Evolutionary conservation across 1,140 invertebrate species (phyloP), one percentile per base, ranked within the genome.

Genomic region (Zaprionus lachaisei): DNA sequence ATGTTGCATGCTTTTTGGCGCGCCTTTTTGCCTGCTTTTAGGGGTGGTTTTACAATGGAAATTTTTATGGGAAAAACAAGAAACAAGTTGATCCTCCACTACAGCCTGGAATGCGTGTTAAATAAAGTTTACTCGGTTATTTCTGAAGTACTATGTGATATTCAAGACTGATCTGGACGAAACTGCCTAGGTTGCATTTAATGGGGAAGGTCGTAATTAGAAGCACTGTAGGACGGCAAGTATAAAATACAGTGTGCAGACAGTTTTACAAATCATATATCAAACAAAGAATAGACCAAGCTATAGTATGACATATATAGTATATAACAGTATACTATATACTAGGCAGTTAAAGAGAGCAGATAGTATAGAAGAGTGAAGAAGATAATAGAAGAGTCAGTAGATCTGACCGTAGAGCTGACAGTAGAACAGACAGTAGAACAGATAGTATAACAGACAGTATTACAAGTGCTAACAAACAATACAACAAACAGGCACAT

Each of bases 1-100:
- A 55, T 63, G 17, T 67, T 24, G 84, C 77, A 89, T 89, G 70
- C 80, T 89, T 87, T 80, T 67, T 38, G 74, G 84, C 66, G 71
- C 6, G 0, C 4, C 12, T 6, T 24, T 5, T 34, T 34, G 79
- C 54, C 44, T 37, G 44, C 38, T 81, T 77, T 64, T 74, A 22
- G 60, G 72, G 17, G 37, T 26, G 0, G 9, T 9, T 49, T 11
- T 12, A 1, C 0, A 22, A 4, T 17, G 17, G 11, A 20, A 49
- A 47, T 47, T 9, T 9, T 34, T 7, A 11, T 34, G 31, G 9
- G 4, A 11, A 34, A 11, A 11, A 34, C 31, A 34, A 34, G 26
- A 28, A 28, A n/a, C n/a, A n/a, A n/a, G n/a, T n/a, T n/a, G n/a
- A n/a, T n/a, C n/a, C n/a, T n/a, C n/a, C 9, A 26, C 4, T 26